Percentiles rank a stretch among this genome's conserved stretches.
Evolutionary conservation across 1,140 invertebrate genomes (phyloP).

Genomic region (Penaeus indicus): DNA sequence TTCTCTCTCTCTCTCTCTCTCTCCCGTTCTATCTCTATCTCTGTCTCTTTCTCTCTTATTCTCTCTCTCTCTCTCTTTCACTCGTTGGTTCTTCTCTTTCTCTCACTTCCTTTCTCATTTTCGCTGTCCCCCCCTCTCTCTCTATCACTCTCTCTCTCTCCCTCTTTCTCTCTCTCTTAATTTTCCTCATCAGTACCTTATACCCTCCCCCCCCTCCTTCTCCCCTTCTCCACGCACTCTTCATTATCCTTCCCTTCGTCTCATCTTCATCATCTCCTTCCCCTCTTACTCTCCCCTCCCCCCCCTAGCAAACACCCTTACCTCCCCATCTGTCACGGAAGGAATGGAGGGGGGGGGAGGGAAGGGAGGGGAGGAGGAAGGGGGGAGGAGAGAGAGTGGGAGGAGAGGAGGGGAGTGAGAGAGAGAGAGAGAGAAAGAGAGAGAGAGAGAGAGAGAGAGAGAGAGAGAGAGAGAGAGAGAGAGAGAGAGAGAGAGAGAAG

Average conservation of each 20-base stretch:
- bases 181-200: background rate
- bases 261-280: background rate
- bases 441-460: too few species aligned
- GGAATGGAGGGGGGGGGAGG: too few species aligned
- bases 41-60: constrained; percentile 26
- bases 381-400: too few species aligned
- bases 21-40: too few species aligned
- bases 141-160: background rate
- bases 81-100: background rate
- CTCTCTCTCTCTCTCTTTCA: constrained; percentile 23
- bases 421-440: too few species aligned
- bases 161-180: background rate
- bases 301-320: too few species aligned
- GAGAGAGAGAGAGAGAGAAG: too few species aligned
- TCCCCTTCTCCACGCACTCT: background rate
- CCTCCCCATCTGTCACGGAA: background rate
- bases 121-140: background rate
- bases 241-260: too few species aligned
- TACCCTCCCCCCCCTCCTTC: background rate
- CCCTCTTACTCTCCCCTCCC: background rate
- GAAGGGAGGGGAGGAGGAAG: too few species aligned
- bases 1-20: too few species aligned
- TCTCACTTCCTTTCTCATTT: background rate
- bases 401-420: too few species aligned
- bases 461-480: too few species aligned